These are phyloP conservation scores for Paedocypris sp. DNA, from an alignment of 2,113 vertebrate genomes.

Conservation along the genomic window DNA sequence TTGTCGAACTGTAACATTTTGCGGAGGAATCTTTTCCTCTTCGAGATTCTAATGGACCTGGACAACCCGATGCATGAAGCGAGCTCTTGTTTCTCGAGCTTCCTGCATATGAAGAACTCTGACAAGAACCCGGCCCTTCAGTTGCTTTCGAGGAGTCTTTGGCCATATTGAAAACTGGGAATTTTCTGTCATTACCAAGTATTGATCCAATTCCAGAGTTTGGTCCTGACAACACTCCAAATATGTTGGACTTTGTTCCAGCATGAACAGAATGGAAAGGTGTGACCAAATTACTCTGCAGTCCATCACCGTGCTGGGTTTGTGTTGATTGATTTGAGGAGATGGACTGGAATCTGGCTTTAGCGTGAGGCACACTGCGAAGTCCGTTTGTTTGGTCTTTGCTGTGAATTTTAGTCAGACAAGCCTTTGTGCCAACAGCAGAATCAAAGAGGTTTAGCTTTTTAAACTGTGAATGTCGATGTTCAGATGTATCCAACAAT, in stretches of 20 bases:
- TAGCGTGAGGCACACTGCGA: constrained; percentile 48
- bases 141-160: constrained; percentile 45
- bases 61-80: constrained; percentile 24
- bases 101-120: constrained; percentile 38
- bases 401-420: constrained; percentile 38
- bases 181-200: constrained; percentile 50
- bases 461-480: constrained; percentile 39
- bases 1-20: constrained; percentile 33
- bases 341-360: constrained; percentile 45
- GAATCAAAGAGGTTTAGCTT: constrained; percentile 24
- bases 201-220: constrained; percentile 46
- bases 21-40: constrained; percentile 17
- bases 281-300: constrained; percentile 43
- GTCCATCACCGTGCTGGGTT: constrained; percentile 27
- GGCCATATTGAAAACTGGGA: constrained; percentile 49
- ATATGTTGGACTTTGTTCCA: constrained; percentile 44
- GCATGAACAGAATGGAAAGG: constrained; percentile 42
- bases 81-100: constrained; percentile 33
- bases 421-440: constrained; percentile 31
- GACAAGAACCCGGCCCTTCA: constrained; percentile 48
- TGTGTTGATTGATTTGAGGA: constrained; percentile 32
- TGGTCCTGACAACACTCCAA: constrained; percentile 39
- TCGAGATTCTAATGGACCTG: constrained; percentile 33
- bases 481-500: background rate
- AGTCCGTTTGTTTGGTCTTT: constrained; percentile 47